Evolutionary conservation across 2,888 invertebrate species (phyloP).

Genomic region (Hetaerina titia): DNA sequence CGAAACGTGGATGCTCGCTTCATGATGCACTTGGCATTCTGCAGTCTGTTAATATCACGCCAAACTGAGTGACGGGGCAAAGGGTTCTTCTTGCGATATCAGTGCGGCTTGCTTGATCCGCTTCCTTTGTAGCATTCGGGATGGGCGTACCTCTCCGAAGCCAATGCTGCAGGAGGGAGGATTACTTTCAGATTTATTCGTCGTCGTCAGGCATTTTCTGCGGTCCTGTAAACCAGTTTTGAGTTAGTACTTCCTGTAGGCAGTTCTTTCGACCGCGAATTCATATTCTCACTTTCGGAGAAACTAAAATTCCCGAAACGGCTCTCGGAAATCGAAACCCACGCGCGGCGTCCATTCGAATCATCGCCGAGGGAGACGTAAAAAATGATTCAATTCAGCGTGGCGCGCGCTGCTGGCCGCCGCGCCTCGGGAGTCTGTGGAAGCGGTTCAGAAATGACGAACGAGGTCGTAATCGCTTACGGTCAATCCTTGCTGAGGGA

Average conservation of each 20-base stretch:
- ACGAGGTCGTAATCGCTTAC: slow-evolving; percentile 16
- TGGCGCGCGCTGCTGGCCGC: neutral
- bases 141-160: neutral
- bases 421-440: neutral
- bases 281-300: neutral
- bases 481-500: neutral
- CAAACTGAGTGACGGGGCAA: neutral
- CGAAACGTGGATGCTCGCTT: neutral
- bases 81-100: neutral
- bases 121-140: neutral
- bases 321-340: neutral
- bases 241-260: neutral
- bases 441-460: neutral
- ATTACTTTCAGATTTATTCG: neutral
- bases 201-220: neutral
- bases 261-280: neutral
- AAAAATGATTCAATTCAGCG: neutral
- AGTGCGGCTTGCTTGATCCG: neutral
- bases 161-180: neutral
- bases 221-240: neutral
- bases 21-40: neutral
- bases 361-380: neutral
- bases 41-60: neutral
- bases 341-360: neutral
- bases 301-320: neutral